These are phyloP conservation scores for Bungarus multicinctus DNA, from an alignment of 2,113 vertebrate genomes.

Conservation along the genomic window DNA sequence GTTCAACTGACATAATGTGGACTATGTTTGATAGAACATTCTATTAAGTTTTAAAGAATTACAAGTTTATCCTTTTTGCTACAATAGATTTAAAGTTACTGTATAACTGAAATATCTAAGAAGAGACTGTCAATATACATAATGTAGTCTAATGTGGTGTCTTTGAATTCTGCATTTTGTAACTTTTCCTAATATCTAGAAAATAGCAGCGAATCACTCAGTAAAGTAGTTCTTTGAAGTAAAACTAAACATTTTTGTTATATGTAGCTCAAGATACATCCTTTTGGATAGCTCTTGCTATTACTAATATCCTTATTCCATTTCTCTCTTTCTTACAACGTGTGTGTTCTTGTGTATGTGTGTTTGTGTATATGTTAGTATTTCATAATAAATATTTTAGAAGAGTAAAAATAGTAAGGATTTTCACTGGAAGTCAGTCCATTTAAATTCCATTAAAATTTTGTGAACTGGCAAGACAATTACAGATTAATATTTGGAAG, in stretches of 20 bases:
- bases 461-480: background rate
- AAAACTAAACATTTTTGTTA: background rate
- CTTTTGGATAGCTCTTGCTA: background rate
- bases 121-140: background rate
- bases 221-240: background rate
- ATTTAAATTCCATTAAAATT: background rate
- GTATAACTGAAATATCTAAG: background rate
- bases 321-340: background rate
- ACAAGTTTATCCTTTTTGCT: background rate
- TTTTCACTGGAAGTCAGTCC: background rate
- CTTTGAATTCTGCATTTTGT: background rate
- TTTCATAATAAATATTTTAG: background rate
- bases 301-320: background rate
- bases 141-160: background rate
- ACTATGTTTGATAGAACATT: background rate
- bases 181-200: background rate
- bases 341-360: background rate
- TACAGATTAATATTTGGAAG: background rate
- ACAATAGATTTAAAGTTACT: background rate
- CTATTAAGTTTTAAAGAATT: background rate
- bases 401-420: background rate
- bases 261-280: background rate
- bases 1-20: background rate
- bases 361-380: background rate
- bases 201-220: background rate